phyloP scores from a whole-genome alignment of 2,113 vertebrate genomes.

The Andinoacara biseriatus region DNA sequence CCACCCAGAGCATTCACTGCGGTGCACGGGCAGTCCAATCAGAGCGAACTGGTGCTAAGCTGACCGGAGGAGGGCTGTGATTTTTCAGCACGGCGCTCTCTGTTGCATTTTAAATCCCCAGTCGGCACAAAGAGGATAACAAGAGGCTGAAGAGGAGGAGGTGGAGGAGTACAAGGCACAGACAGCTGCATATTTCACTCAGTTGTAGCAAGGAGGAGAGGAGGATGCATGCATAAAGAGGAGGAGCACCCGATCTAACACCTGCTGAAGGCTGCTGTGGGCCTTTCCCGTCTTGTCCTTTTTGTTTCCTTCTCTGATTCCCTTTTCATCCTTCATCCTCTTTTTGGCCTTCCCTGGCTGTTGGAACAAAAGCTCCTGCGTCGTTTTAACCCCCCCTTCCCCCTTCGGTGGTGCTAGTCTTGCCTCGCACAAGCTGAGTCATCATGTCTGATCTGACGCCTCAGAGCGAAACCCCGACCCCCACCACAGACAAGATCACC shows the following conservation, averaged over 20 bases:
- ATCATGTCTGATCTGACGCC: constrained; percentile 99
- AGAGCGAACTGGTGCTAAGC: constrained; percentile 67
- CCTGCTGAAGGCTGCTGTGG: constrained; percentile 59
- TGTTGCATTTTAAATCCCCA: constrained; percentile 62
- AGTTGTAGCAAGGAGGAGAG: constrained; percentile 56
- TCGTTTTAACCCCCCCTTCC: background rate
- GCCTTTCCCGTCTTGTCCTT: constrained; percentile 44
- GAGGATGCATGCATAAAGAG: constrained; percentile 60
- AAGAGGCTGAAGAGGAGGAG: constrained; percentile 32
- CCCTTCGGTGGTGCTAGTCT: constrained; percentile 66
- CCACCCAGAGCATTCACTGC: constrained; percentile 90
- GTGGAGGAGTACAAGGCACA: constrained; percentile 40
- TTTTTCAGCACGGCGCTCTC: constrained; percentile 57
- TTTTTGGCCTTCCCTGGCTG: constrained; percentile 29
- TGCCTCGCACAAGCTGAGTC: constrained; percentile 92
- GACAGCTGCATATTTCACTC: constrained; percentile 53
- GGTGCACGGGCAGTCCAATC: constrained; percentile 84
- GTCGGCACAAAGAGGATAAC: constrained; percentile 50
- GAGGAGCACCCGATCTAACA: constrained; percentile 62
- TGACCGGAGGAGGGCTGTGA: constrained; percentile 69
- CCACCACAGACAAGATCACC: constrained; percentile 99
- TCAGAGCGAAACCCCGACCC: constrained; percentile 97
- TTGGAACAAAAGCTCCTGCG: constrained; percentile 52
- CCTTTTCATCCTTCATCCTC: constrained; percentile 10
- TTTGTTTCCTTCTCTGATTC: constrained; percentile 45